Percentiles rank a stretch among this genome's conserved stretches.
These are phyloP conservation scores for Seladonia tumulorum DNA, from an alignment of 2,888 invertebrate genomes.

Conservation along the genomic window DNA sequence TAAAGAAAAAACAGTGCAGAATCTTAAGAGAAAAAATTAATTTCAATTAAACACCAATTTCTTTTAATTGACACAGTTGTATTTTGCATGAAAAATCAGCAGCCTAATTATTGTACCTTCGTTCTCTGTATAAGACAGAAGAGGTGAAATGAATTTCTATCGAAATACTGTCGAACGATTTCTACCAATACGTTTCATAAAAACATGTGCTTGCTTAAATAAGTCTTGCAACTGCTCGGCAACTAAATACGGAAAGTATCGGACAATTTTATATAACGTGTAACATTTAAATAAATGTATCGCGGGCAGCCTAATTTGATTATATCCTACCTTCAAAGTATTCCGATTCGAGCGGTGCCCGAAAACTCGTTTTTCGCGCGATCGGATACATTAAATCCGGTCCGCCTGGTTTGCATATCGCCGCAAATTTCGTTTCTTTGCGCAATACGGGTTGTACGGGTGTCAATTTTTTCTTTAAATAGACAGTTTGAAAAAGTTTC, in stretches of 20 bases:
- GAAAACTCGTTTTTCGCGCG: background rate
- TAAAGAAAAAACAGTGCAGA: too few species aligned
- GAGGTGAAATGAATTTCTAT: too few species aligned
- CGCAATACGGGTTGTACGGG: background rate
- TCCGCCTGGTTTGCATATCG: background rate
- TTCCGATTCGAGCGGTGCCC: background rate
- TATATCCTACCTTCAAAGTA: background rate
- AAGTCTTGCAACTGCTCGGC: background rate
- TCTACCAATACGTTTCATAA: background rate
- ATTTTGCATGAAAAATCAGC: too few species aligned
- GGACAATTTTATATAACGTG: background rate
- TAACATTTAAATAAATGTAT: background rate
- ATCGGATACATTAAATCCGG: background rate
- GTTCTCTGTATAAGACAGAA: too few species aligned
- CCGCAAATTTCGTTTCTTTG: background rate
- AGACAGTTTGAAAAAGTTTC: constrained; percentile 14
- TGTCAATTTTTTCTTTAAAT: background rate
- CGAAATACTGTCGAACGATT: too few species aligned
- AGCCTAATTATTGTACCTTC: too few species aligned
- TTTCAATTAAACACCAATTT: too few species aligned
- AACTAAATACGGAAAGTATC: background rate
- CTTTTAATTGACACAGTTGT: too few species aligned
- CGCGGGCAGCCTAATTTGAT: background rate
- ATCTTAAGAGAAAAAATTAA: too few species aligned
- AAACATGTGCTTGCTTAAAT: background rate